These are phyloP conservation scores for Agriopis aurantiaria DNA, from an alignment of 2,888 invertebrate genomes.

Conservation along the genomic window DNA sequence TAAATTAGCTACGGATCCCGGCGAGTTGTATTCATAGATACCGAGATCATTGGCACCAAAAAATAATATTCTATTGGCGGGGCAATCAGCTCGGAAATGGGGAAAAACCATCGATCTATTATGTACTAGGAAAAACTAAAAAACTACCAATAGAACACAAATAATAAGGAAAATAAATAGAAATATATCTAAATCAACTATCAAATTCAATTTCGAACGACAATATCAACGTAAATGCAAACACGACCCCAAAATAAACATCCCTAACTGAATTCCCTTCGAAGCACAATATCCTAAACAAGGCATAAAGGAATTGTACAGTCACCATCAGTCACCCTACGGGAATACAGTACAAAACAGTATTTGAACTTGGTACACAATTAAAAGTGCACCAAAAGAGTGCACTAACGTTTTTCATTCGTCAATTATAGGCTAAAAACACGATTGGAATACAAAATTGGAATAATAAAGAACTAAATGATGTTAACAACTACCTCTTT, in stretches of 20 bases:
- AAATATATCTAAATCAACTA: conserved; percentile 11
- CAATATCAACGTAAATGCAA: conserved; percentile 27
- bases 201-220: conserved; percentile 27
- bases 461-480: too few species aligned
- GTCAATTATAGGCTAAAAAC: background rate
- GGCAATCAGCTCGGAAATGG: too few species aligned
- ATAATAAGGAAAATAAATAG: background rate
- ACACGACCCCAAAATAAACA: conserved; percentile 33
- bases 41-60: too few species aligned
- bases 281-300: conserved; percentile 38
- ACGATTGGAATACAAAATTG: background rate
- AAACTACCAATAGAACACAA: background rate
- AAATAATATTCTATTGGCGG: too few species aligned
- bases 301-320: conserved; percentile 48
- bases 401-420: too few species aligned
- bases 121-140: too few species aligned
- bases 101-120: too few species aligned
- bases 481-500: too few species aligned
- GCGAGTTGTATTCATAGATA: too few species aligned
- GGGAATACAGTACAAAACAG: conserved; percentile 19
- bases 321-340: conserved; percentile 53
- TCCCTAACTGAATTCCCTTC: conserved; percentile 35
- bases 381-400: background rate
- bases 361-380: conserved; percentile 8
- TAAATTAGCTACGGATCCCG: too few species aligned